A percentile compares a stretch with the other conserved stretches of the same genome.
phyloP scores from a whole-genome alignment of 1,140 invertebrate species.

The Diorhabda elongata region DNA sequence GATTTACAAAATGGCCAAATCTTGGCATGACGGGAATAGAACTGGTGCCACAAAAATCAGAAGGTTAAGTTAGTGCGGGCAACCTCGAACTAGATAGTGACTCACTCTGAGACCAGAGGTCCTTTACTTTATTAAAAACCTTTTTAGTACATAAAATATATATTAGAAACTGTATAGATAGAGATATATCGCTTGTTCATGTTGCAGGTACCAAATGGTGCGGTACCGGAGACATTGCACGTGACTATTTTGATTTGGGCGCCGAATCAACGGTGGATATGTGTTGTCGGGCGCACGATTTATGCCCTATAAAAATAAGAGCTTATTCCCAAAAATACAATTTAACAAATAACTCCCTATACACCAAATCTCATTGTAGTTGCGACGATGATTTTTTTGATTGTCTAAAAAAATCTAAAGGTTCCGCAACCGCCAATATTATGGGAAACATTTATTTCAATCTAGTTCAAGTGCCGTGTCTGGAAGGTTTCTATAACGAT shows the following conservation, averaged over 20 bases:
- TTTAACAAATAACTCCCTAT: constrained; percentile 76
- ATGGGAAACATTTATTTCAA: constrained; percentile 89
- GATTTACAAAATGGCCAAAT: no score
- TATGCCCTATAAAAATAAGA: constrained; percentile 71
- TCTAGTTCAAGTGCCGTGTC: constrained; percentile 71
- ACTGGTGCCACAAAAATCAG: no score
- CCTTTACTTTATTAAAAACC: no score
- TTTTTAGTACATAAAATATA: no score
- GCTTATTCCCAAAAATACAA: constrained; percentile 72
- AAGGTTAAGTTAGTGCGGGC: no score
- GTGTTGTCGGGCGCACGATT: constrained; percentile 81
- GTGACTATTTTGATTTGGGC: constrained; percentile 78
- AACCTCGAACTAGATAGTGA: no score
- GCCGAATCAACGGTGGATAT: constrained; percentile 66
- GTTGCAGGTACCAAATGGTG: constrained; percentile 83
- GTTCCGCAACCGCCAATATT: constrained; percentile 63
- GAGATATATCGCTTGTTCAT: neutral
- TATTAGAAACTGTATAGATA: no score
- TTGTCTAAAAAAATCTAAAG: constrained; percentile 71
- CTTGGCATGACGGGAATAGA: no score
- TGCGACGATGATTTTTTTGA: constrained; percentile 79
- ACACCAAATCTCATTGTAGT: constrained; percentile 82
- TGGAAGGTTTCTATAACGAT: constrained; percentile 57
- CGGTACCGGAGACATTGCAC: constrained; percentile 77
- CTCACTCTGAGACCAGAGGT: no score